phyloP scores from a whole-genome alignment of 2,888 invertebrate species.

The Ennomos fuscantarius region DNA sequence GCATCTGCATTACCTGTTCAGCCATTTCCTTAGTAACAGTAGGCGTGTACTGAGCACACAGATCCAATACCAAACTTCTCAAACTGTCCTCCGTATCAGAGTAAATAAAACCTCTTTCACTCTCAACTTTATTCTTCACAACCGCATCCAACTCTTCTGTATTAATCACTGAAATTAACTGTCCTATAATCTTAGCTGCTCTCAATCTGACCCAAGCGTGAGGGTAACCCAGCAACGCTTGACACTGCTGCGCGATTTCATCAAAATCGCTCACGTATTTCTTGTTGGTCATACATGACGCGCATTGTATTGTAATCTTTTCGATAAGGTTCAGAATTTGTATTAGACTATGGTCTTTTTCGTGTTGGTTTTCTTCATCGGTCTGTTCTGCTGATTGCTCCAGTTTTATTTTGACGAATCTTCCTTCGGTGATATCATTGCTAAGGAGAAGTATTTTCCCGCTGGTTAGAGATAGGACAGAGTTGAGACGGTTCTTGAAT shows the following conservation, averaged over 20 bases:
- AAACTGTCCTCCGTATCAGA: slow-evolving; percentile 86
- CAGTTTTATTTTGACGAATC: slow-evolving; percentile 84
- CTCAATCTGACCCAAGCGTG: slow-evolving; percentile 95
- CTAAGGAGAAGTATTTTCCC: slow-evolving; percentile 80
- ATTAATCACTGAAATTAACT: slow-evolving; percentile 88
- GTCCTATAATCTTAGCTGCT: slow-evolving; percentile 90
- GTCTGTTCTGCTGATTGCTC: slow-evolving; percentile 66
- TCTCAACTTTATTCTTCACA: slow-evolving; percentile 63
- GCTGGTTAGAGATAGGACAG: slow-evolving; percentile 86
- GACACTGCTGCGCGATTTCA: slow-evolving; percentile 87
- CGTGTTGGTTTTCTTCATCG: slow-evolving; percentile 86
- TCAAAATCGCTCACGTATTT: slow-evolving; percentile 79
- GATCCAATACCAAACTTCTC: slow-evolving; percentile 89
- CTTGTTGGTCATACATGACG: slow-evolving; percentile 82
- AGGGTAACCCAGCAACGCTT: slow-evolving; percentile 90
- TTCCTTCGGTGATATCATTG: slow-evolving; percentile 82
- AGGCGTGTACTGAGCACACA: slow-evolving; percentile 90
- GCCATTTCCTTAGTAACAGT: slow-evolving; percentile 89
- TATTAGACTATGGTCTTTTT: slow-evolving; percentile 90
- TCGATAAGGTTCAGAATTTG: slow-evolving; percentile 90
- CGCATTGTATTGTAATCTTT: slow-evolving; percentile 88
- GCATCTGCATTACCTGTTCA: slow-evolving; percentile 83
- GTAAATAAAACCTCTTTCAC: slow-evolving; percentile 85
- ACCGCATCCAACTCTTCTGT: slow-evolving; percentile 84
- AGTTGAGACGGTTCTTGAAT: slow-evolving; percentile 88